Percentiles rank a stretch among this genome's conserved stretches.
These are phyloP conservation scores for Benthosema pterotum DNA, from an alignment of 2,797 vertebrate genomes.

Conservation along the genomic window DNA sequence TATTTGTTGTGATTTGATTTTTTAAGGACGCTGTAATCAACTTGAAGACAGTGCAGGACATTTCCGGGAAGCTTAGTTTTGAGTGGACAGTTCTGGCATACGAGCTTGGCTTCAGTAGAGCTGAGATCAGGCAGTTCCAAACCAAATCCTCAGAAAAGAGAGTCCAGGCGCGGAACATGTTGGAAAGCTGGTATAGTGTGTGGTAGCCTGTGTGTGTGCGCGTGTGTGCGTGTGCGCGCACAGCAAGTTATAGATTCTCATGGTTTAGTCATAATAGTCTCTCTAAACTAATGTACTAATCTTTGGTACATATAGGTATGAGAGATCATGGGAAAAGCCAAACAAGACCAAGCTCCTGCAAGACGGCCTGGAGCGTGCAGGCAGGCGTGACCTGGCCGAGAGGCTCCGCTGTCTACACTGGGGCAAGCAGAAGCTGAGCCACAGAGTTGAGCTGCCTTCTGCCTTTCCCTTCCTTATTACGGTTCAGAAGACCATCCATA, in stretches of 20 bases:
- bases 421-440: constrained; percentile 81
- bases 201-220: constrained; percentile 2
- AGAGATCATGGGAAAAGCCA: constrained; percentile 71
- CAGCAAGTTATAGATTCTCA: too few species aligned
- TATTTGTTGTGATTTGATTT: not conserved
- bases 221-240: not conserved
- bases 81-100: constrained; percentile 82
- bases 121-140: constrained; percentile 78
- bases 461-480: constrained; percentile 84
- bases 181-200: constrained; percentile 79
- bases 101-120: constrained; percentile 82
- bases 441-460: constrained; percentile 78
- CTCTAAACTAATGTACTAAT: not conserved
- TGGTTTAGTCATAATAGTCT: too few species aligned
- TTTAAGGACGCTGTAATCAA: constrained; percentile 85
- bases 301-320: constrained; percentile 56
- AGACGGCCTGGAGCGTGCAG: constrained; percentile 73
- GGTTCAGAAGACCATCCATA: constrained; percentile 80
- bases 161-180: constrained; percentile 78
- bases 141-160: constrained; percentile 74
- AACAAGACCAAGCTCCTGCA: constrained; percentile 82
- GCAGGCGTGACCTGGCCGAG: constrained; percentile 77
- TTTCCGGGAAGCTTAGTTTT: constrained; percentile 80
- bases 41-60: constrained; percentile 80
- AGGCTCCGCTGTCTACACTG: constrained; percentile 78